Conservation (phyloP, 1,140 invertebrate species). For the Habropoda laboriosa region DNA sequence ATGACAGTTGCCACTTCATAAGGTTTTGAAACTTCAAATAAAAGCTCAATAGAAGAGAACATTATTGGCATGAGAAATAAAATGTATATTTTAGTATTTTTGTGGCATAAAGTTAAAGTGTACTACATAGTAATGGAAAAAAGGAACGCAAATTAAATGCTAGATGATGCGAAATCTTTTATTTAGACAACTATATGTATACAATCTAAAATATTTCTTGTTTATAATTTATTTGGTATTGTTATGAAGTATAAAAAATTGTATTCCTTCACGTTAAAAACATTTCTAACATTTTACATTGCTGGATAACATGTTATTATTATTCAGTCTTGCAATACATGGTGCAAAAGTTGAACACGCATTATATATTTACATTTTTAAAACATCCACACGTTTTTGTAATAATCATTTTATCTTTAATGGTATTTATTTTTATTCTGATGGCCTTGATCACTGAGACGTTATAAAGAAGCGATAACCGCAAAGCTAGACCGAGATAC, state of each 20-base stretch:
- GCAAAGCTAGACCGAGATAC: conserved; percentile 34
- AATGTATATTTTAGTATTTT: conserved; percentile 17
- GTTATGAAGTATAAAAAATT: background rate
- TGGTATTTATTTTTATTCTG: conserved; percentile 25
- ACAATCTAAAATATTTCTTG: background rate
- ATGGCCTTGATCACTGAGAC: conserved; percentile 36
- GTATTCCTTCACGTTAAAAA: background rate
- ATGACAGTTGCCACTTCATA: background rate
- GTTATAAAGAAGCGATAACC: conserved; percentile 25
- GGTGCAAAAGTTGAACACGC: background rate
- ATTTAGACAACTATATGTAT: background rate
- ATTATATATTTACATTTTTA: background rate
- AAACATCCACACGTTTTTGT: background rate
- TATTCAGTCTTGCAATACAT: background rate
- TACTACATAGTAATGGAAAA: background rate
- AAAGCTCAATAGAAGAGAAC: background rate
- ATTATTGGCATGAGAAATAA: background rate
- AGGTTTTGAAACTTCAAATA: background rate
- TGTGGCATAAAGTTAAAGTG: background rate
- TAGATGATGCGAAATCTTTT: background rate
- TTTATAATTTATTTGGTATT: background rate
- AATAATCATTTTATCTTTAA: conserved; percentile 14
- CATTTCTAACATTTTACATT: background rate
- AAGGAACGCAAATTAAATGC: background rate
- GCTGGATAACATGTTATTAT: conserved; percentile 9